phyloP scores from a whole-genome alignment of 92 coral and sea anemone genomes.

The Zoanthus sociatus region DNA sequence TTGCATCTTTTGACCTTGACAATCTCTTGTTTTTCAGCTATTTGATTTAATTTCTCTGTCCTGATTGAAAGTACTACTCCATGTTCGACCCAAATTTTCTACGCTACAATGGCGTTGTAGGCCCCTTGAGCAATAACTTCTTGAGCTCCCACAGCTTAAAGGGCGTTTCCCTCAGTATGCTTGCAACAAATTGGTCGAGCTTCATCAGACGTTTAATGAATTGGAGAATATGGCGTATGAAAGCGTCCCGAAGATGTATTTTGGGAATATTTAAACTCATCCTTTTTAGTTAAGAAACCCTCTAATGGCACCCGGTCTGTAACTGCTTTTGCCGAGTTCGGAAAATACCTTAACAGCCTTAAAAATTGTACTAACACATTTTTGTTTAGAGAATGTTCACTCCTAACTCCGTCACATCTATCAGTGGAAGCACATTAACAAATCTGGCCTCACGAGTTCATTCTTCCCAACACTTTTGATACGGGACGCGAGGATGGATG shows the following conservation, averaged over 20 bases:
- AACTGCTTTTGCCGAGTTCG: too few species aligned
- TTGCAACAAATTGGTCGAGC: neutral
- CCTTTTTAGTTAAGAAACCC: too few species aligned
- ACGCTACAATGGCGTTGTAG: constrained; percentile 16
- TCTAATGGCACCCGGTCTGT: too few species aligned
- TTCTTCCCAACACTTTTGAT: too few species aligned
- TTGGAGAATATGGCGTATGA: constrained; percentile 36
- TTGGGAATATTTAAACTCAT: too few species aligned
- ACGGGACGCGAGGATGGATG: too few species aligned
- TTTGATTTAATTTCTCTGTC: neutral
- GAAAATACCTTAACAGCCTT: neutral
- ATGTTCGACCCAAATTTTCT: constrained; percentile 22
- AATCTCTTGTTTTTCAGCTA: neutral
- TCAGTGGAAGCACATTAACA: too few species aligned
- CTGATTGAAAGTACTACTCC: constrained; percentile 13
- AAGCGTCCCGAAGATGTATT: neutral
- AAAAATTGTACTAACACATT: too few species aligned
- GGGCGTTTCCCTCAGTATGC: constrained; percentile 14
- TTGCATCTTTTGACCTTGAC: constrained; percentile 18
- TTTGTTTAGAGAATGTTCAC: neutral
- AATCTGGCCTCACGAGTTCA: neutral
- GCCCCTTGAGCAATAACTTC: constrained; percentile 41
- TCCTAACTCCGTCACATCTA: neutral
- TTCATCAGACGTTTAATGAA: constrained; percentile 42
- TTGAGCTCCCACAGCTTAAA: constrained; percentile 51